phyloP scores from a whole-genome alignment of 2,888 invertebrate genomes.

The Diabrotica balteata region DNA sequence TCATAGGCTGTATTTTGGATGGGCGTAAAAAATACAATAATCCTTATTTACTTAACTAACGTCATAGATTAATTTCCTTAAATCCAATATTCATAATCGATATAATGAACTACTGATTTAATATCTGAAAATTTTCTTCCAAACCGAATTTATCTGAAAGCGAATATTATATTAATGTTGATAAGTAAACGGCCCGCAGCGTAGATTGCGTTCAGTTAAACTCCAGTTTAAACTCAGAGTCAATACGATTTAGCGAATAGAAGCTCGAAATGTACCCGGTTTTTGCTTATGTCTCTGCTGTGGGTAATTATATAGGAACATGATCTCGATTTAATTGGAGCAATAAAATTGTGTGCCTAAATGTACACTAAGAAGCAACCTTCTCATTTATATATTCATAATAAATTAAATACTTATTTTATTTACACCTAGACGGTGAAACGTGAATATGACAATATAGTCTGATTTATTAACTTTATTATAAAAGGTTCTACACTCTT shows the following conservation, averaged over 20 bases:
- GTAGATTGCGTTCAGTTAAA: slow-evolving; percentile 20
- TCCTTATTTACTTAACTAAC: too few species aligned
- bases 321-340: slow-evolving; percentile 6
- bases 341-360: neutral
- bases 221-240: slow-evolving; percentile 32
- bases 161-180: slow-evolving; percentile 36
- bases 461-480: too few species aligned
- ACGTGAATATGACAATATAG: too few species aligned
- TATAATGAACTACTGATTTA: too few species aligned
- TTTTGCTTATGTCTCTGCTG: slow-evolving; percentile 12
- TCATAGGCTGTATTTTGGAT: too few species aligned
- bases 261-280: slow-evolving; percentile 20
- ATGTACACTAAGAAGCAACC: neutral
- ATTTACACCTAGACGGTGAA: too few species aligned
- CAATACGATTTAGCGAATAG: slow-evolving; percentile 34
- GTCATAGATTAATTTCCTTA: too few species aligned
- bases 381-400: too few species aligned
- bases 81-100: too few species aligned
- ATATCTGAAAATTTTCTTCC: neutral
- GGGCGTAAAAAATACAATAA: too few species aligned
- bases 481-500: too few species aligned
- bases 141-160: slow-evolving; percentile 32
- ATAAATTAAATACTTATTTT: too few species aligned
- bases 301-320: slow-evolving; percentile 14
- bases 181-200: slow-evolving; percentile 35